Evolutionary conservation across 2,113 vertebrate genomes (phyloP).

Genomic region (Neopipo cinnamomea): DNA sequence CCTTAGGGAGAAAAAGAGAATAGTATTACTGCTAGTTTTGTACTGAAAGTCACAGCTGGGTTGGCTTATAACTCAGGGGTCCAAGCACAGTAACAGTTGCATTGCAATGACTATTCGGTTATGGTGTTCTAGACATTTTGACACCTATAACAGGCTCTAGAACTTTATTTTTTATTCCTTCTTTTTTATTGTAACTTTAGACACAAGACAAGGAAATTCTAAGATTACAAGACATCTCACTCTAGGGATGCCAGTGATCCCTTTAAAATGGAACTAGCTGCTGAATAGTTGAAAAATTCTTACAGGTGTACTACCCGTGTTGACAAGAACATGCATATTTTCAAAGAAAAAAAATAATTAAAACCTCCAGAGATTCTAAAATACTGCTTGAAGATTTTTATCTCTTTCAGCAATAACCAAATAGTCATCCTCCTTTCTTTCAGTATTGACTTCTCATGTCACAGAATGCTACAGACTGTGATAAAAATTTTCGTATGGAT

Average conservation of each 20-base stretch:
- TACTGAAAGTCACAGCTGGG: conserved; percentile 7
- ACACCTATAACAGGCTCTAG: not conserved
- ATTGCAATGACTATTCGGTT: not conserved
- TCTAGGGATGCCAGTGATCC: not conserved
- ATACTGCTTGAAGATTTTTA: not conserved
- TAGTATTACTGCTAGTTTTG: not conserved
- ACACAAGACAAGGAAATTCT: not conserved
- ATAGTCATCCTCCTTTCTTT: not conserved
- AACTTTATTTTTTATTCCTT: not conserved
- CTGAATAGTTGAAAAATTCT: not conserved
- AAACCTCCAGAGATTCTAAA: not conserved
- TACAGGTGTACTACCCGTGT: not conserved
- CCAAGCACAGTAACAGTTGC: not conserved
- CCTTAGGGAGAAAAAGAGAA: not conserved
- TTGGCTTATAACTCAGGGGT: not conserved
- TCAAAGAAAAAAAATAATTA: not conserved
- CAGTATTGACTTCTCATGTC: not conserved
- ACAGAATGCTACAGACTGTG: not conserved
- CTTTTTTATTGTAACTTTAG: not conserved
- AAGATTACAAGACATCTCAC: not conserved
- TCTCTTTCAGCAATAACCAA: not conserved
- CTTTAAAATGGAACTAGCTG: not conserved
- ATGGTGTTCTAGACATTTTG: not conserved
- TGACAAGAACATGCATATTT: not conserved
- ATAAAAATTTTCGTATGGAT: not conserved